phyloP scores from a whole-genome alignment of 2,113 vertebrate genomes.

The Cryptotis parvus region DNA sequence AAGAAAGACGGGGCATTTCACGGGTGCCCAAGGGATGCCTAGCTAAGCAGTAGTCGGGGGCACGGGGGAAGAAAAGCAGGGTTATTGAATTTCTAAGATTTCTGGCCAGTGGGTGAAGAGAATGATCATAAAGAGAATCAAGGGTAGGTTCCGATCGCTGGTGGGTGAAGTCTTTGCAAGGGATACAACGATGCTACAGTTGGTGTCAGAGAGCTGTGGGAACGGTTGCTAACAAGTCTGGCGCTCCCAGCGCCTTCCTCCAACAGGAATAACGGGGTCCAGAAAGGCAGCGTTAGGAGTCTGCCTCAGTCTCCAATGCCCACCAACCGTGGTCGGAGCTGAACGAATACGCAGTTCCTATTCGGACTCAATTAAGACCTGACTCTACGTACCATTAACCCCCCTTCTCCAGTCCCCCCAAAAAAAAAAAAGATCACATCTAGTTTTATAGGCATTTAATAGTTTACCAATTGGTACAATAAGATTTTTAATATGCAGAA shows the following conservation, averaged over 20 bases:
- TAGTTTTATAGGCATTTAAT: slow-evolving; percentile 95
- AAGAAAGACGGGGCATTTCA: background rate
- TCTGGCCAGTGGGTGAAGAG: background rate
- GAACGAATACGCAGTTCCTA: slow-evolving; percentile 4
- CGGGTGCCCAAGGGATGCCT: background rate
- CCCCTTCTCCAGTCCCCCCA: slow-evolving; percentile 1
- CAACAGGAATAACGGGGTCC: background rate
- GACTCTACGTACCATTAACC: slow-evolving; percentile 71
- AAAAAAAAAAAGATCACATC: slow-evolving; percentile 81
- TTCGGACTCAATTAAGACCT: slow-evolving; percentile 63
- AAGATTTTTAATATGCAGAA: slow-evolving; percentile 95
- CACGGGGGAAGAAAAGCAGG: background rate
- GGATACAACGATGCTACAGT: too few species aligned
- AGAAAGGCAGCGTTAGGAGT: background rate
- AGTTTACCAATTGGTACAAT: slow-evolving; percentile 95
- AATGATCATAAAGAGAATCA: background rate
- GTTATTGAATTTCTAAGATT: background rate
- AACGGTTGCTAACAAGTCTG: too few species aligned
- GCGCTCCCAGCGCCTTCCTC: background rate
- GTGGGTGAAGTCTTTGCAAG: background rate
- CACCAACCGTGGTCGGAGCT: background rate
- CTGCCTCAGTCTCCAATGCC: too few species aligned
- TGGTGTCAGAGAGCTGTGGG: too few species aligned
- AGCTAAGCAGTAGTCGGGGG: background rate
- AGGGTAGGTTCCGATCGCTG: background rate